Evolutionary conservation across 2,797 vertebrate genomes (phyloP).

Genomic region (Sardinella longiceps): DNA sequence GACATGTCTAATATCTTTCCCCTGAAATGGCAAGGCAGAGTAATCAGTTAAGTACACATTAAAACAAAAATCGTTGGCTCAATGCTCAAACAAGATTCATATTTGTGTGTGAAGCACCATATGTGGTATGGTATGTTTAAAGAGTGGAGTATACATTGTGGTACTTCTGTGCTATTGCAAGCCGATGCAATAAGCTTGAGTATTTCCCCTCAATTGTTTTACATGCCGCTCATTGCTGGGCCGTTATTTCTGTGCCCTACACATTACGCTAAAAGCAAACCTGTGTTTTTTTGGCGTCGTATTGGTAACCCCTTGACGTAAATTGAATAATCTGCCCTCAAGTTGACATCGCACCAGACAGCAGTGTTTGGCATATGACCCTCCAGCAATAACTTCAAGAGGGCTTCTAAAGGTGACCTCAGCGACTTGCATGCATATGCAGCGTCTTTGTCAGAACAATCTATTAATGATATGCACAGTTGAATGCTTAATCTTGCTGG

Average conservation of each 20-base stretch:
- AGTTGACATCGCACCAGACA: slow-evolving; percentile 67
- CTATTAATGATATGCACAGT: slow-evolving; percentile 66
- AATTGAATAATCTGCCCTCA: slow-evolving; percentile 72
- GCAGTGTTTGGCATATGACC: slow-evolving; percentile 64
- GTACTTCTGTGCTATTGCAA: not conserved
- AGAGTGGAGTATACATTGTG: not conserved
- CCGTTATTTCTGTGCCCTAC: slow-evolving; percentile 58
- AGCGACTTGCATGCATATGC: slow-evolving; percentile 62
- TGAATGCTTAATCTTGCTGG: slow-evolving; percentile 60
- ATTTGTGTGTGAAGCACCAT: not conserved
- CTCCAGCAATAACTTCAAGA: slow-evolving; percentile 69
- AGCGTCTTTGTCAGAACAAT: slow-evolving; percentile 63
- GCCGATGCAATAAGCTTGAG: not conserved
- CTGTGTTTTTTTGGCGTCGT: slow-evolving; percentile 71
- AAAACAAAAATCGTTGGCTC: not conserved
- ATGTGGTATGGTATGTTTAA: not conserved
- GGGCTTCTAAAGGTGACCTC: slow-evolving; percentile 75
- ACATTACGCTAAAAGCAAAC: slow-evolving; percentile 82
- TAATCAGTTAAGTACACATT: not conserved
- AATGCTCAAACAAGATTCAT: not conserved
- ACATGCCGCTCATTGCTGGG: slow-evolving; percentile 43
- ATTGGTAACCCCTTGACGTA: slow-evolving; percentile 64
- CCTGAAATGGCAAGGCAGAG: not conserved
- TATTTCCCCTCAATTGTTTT: slow-evolving; percentile 57
- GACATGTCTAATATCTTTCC: not conserved